Base-by-base conservation (phyloP, 2,888 invertebrate genomes). In the Coecobrya sp. region DNA sequence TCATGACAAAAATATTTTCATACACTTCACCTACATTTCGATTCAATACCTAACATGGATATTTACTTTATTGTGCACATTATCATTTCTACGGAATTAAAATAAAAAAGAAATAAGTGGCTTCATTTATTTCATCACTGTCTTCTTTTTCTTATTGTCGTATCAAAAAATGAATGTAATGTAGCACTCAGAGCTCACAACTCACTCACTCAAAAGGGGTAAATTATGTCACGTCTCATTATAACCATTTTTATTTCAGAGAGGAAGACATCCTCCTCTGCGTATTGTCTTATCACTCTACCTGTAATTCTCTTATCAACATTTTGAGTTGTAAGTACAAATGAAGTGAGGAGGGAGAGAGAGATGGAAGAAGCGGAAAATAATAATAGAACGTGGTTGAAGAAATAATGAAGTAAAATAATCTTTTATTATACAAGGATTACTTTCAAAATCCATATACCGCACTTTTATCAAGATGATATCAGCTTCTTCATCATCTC, bases 171-270 rank as follows among this genome's bases (percentile, higher is more conserved):
- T 25, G 27, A 10, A 22, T 70, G n/a, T 68, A 70, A 36, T 36
- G 36, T 16, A 36, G n/a, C 16, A 70, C 42, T 70, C 8, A 11
- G 22, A 36, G n/a, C 16, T 36, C 42, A 36, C 8, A 11, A 11
- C n/a, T 68, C 25, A 36, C 19, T 25, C 19, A 19, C 25, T 59
- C 42, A 68, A 25, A 62, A 81, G 30, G 30, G 49, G 19, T 45
- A 87, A 82, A 89, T 89, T 89, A 89, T 89, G 84, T 89, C 89
- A 89, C 89, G 89, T 89, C 82, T 89, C 70, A 59, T 89, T 84
- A 89, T 70, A n/a, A 22, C 70, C 36, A 42, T 73, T 73, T 73
- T 36, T 70, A 36, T 36, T 42, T 65, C 36, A 42, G 45, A 42
- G 45, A 42, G 42, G 42, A 73, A 73, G 73, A 73, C 30, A 73